Evolutionary conservation across 53 echinoderm and acorn worm genomes (phyloP).

Genomic region (Apostichopus leukothele): DNA sequence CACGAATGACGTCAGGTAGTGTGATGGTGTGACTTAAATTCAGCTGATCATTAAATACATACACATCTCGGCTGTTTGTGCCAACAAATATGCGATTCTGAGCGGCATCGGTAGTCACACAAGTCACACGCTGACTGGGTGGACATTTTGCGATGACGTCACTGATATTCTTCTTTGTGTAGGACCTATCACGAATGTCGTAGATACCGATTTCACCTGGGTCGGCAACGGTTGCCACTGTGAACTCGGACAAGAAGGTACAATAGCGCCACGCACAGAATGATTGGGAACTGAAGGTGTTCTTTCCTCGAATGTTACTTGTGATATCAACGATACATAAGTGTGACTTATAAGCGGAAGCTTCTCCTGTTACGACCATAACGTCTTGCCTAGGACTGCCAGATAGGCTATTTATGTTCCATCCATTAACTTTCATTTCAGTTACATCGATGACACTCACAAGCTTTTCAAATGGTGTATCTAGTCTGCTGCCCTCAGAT

Average conservation of each 20-base stretch:
- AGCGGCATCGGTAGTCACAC: background rate
- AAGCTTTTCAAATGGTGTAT: background rate
- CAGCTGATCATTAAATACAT: background rate
- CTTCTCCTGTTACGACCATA: background rate
- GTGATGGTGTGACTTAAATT: background rate
- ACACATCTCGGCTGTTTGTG: background rate
- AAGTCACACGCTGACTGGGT: background rate
- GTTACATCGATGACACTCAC: background rate
- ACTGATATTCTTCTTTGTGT: background rate
- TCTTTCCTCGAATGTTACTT: background rate
- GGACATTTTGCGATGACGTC: background rate
- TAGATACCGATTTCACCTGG: constrained; percentile 22
- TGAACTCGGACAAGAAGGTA: background rate
- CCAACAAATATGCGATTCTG: background rate
- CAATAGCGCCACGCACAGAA: constrained; percentile 3
- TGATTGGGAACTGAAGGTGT: background rate
- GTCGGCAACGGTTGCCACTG: background rate
- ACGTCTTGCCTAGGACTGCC: background rate
- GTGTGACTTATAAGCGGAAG: background rate
- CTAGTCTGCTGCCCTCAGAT: background rate
- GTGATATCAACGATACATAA: background rate
- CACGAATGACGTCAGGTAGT: background rate
- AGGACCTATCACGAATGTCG: background rate
- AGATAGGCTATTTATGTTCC: background rate
- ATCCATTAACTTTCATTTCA: background rate